A percentile compares a stretch with the other conserved stretches of the same genome.
Conservation (phyloP, 1,140 invertebrate genomes). For the Platorchestia sp. region DNA sequence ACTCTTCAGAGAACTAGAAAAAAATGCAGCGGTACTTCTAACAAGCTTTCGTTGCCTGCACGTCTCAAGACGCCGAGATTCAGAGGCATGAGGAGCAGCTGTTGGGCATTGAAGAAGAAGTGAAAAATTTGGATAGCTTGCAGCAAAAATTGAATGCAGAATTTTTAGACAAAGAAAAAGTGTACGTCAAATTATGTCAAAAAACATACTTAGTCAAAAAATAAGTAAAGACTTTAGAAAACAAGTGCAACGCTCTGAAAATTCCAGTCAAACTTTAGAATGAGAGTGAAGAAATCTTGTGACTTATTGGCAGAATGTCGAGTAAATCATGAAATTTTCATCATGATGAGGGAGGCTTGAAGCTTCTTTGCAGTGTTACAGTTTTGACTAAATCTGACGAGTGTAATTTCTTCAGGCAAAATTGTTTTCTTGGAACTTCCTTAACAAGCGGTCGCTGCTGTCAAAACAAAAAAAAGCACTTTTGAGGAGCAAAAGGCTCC, state of each 20-base stretch:
- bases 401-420: neutral
- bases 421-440: neutral
- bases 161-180: neutral
- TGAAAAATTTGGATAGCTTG: neutral
- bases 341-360: neutral
- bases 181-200: neutral
- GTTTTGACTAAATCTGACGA: neutral
- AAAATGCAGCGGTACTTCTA: neutral
- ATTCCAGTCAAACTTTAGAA: neutral
- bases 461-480: too few relatives aligned
- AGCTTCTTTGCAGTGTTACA: neutral
- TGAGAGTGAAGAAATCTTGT: neutral
- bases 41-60: neutral
- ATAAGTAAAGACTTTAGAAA: slow-evolving; percentile 11
- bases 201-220: neutral
- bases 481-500: too few relatives aligned
- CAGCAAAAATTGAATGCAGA: neutral
- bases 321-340: neutral
- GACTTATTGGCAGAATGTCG: neutral
- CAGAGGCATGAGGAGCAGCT: neutral
- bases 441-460: neutral
- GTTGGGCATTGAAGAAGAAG: neutral
- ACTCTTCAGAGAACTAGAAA: neutral
- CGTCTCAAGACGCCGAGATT: neutral
- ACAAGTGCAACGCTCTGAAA: neutral